Evolutionary conservation across 2,888 invertebrate species (phyloP), one percentile per base, ranked within the genome.

Genomic region (Pollenia griseotomentosa): DNA sequence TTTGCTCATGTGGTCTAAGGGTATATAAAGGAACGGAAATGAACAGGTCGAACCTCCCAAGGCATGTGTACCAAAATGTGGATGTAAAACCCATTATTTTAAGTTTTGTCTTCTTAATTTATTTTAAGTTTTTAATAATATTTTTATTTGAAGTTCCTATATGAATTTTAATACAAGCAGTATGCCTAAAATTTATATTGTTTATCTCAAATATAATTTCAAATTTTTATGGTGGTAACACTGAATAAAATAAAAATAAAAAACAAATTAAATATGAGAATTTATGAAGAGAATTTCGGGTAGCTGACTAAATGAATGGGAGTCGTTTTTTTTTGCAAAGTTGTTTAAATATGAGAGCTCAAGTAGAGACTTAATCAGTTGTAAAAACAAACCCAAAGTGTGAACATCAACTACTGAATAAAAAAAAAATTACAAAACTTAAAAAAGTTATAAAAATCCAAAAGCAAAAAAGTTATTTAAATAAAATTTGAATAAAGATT

Each of bases 341-440:
- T 83, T 79, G 85, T 89, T 91, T 92, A 92, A 91, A 92, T 91
- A 91, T 90, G 90, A 90, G 91, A 89, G 88, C 66, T 78, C 51
- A 70, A 83, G 23, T 70, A 42, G n/a, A 68, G 65, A 61, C 74
- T 88, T 89, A 88, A 88, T 91, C 90, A 92, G 92, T 92, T 90
- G 89, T 81, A 89, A 88, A 89, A 88, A 88, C 86, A 88, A 88
- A 89, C 90, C 80, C 87, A 88, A 86, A 75, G 80, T 59, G 83
- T 83, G n/a, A 80, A 73, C 80, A 83, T 4, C 42, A 48, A 66
- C 0, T 23, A 14, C n/a, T 14, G 19, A 77, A 61, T 53, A 23
- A 53, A 23, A 44, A 65, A 55, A 66, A 11, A 53, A 81, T 33
- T 33, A 55, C 12, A 11, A 16, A 5, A 53, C 44, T 42, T 53